Base-by-base conservation (phyloP, 2,113 vertebrate genomes). In the Epinephelus fuscoguttatus region DNA sequence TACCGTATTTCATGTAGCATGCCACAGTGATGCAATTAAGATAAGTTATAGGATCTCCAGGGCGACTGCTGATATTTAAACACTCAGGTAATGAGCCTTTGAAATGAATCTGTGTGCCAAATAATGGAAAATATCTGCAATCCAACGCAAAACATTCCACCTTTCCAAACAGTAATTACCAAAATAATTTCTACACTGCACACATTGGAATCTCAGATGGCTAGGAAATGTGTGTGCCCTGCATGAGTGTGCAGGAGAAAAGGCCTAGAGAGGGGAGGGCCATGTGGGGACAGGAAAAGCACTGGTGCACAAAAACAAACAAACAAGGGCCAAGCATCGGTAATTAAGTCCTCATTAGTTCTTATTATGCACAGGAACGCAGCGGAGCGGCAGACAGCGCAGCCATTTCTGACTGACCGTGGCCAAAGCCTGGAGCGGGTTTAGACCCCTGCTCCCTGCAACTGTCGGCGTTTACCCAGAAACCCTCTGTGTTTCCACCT, bases 261-360 rank as follows among this genome's bases (percentile, higher is more conserved):
- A 63, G 40, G 67, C 60, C 63, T 13, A 14, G 40, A 68, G 62
- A 67, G 52, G 42, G 45, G 57, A 25, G 50, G 88, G 59, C 27
- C 15, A 6, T 57, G 52, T 18, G 15, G 74, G 88, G 55, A 84
- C 91, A 88, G 91, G 88, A 93, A 91, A 88, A 90, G 75, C 82
- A 73, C 82, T 67, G 84, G 79, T 77, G 86, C 88, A 88, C 82
- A 90, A 91, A 59, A 80, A 87, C 87, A 94, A 95, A 94, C 92
- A 95, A 93, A 93, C 80, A 84, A 81, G 80, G 70, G 14, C 87
- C 53, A 53, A 90, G 89, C 85, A 84, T 77, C 76, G 12, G 80
- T 84, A 94, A 95, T 94, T 90, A 93, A 81, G 86, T 75, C 84
- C 91, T 94, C 87, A 87, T 95, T 95, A 95, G 81, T 80, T 74